phyloP scores from a whole-genome alignment of 2,113 vertebrate species.

The Coptodon rendalli region DNA sequence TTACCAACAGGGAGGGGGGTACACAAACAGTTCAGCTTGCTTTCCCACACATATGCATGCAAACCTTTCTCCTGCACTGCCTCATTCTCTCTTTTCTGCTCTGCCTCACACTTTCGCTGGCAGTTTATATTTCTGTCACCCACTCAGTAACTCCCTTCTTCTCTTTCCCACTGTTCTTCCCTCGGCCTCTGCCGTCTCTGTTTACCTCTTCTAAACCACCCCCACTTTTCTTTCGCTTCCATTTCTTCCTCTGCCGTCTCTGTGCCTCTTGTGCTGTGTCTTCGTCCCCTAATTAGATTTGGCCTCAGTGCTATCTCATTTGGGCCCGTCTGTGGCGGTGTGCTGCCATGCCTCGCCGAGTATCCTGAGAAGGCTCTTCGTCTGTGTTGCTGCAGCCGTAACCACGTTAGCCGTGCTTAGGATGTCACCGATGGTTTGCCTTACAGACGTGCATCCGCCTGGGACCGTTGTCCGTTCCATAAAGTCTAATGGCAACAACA shows the following conservation, averaged over 20 bases:
- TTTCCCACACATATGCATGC: constrained; percentile 3
- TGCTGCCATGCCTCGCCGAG: neutral
- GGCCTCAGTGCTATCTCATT: constrained; percentile 57
- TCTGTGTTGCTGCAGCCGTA: constrained; percentile 38
- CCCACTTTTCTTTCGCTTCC: neutral
- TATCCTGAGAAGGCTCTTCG: constrained; percentile 41
- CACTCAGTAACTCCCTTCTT: constrained; percentile 20
- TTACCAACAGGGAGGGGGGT: constrained; percentile 29
- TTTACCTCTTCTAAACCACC: constrained; percentile 21
- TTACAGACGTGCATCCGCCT: constrained; percentile 35
- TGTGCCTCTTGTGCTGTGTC: constrained; percentile 30
- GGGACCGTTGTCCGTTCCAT: constrained; percentile 17
- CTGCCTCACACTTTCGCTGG: constrained; percentile 24
- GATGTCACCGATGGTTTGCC: constrained; percentile 52
- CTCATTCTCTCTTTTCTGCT: constrained; percentile 16
- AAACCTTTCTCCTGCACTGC: neutral
- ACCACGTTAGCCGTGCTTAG: constrained; percentile 58
- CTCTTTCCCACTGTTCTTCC: neutral
- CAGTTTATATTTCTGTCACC: constrained; percentile 43
- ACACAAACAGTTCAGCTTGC: constrained; percentile 45
- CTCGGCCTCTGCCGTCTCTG: neutral
- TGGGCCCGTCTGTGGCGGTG: constrained; percentile 25
- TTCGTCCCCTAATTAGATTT: constrained; percentile 61
- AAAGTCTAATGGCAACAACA: constrained; percentile 34
- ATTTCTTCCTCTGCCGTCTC: neutral